Base-by-base conservation (phyloP, 2,113 vertebrate genomes). In the Hyperopisus bebe region DNA sequence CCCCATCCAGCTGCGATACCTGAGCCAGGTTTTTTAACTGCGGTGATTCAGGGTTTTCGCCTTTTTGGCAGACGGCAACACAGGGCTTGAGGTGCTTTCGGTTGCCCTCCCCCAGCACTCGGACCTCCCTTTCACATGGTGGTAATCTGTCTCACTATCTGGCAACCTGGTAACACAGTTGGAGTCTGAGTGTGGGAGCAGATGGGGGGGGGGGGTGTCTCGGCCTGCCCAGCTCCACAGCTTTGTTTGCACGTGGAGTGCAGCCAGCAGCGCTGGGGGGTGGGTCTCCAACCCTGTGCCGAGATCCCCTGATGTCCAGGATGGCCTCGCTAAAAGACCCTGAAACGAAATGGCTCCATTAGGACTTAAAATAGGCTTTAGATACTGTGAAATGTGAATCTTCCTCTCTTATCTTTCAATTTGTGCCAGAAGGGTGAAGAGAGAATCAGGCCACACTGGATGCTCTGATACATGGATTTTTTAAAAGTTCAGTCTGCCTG, bases 61-160 rank as follows among this genome's bases (percentile, higher is more conserved):
- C 24, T 27, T 19, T 51, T 51, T 51, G 46, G 53, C 48, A 21
- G 51, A 62, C 19, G 53, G 6, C 4, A 42, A 24, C 15, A n/a
- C 47, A 87, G 8, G 31, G n/a, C 27, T 53, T 19, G n/a, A 35
- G n/a, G 48, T 53, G 47, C n/a, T 87, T 86, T 53, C 35, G 85
- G 13, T 31, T n/a, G 11, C 83, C 6, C n/a, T 50, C 5, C 85
- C 53, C 39, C 47, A 44, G 13, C 80, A 9, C 80, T 44, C 77
- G 19, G 19, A 42, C 80, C 15, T 44, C 48, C 35, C 19, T 17
- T 62, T 88, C 24, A 53, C 35, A 24, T 88, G 86, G 35, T 62
- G 31, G 19, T 88, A 62, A 58, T 87, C 85, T 44, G 35, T 88
- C 86, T 42, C 51, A 62, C 7, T 24, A 88, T 87, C 85, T 88